Percentiles rank a stretch among this genome's conserved stretches.
These are phyloP conservation scores for Thera obeliscata DNA, from an alignment of 2,888 invertebrate species.

Conservation along the genomic window DNA sequence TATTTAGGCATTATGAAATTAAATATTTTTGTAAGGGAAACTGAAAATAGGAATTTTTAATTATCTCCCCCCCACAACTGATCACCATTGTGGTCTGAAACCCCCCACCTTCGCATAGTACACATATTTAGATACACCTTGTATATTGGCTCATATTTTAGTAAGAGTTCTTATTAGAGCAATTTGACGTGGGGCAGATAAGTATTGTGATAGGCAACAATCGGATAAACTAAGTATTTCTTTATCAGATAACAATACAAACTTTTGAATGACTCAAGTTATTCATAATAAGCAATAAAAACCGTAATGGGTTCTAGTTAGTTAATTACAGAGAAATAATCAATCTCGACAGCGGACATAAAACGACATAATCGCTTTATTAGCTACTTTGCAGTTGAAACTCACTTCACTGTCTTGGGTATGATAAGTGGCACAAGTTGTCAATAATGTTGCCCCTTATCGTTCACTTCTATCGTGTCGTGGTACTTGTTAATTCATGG, in stretches of 20 bases:
- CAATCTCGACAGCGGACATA: slow-evolving; percentile 20
- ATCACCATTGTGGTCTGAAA: too few relatives aligned
- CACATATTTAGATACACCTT: too few relatives aligned
- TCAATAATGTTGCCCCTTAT: background rate
- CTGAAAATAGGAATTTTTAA: too few relatives aligned
- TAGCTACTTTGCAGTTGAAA: slow-evolving; percentile 16
- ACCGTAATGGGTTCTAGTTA: slow-evolving; percentile 6
- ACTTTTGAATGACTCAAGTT: background rate
- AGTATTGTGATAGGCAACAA: too few relatives aligned
- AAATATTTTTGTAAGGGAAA: too few relatives aligned
- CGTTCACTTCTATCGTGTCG: background rate
- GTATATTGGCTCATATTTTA: too few relatives aligned
- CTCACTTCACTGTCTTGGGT: slow-evolving; percentile 8
- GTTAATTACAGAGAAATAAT: slow-evolving; percentile 12
- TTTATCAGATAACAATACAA: background rate
- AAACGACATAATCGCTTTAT: slow-evolving; percentile 26
- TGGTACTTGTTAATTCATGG: background rate
- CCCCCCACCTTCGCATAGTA: too few relatives aligned
- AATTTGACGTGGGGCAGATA: too few relatives aligned
- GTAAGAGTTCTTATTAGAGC: too few relatives aligned
- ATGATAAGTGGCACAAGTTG: slow-evolving; percentile 2
- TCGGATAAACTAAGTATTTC: too few relatives aligned
- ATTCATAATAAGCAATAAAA: slow-evolving; percentile 8
- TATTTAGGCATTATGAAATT: too few relatives aligned
- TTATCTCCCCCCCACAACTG: too few relatives aligned